phyloP scores from a whole-genome alignment of 1,140 invertebrate genomes.

The Drosophila kanapiae region DNA sequence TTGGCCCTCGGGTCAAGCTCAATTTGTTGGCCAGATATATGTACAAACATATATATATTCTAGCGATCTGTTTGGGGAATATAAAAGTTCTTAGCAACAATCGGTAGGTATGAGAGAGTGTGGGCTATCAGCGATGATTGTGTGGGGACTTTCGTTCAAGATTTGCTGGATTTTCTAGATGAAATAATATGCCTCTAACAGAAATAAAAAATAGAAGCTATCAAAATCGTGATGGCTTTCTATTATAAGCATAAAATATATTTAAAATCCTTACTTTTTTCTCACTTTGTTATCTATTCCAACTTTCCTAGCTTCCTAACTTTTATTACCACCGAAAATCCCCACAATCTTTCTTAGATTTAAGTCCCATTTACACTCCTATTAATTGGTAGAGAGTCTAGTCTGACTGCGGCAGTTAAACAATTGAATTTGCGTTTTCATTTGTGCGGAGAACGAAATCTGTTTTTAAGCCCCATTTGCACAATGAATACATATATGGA shows the following conservation, averaged over 20 bases:
- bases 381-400: constrained; percentile 22
- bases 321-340: not conserved
- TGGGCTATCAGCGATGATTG: constrained; percentile 28
- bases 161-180: not conserved
- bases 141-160: constrained; percentile 11
- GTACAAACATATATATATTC: not conserved
- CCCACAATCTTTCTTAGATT: constrained; percentile 16
- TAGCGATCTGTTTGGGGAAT: constrained; percentile 24
- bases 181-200: not conserved
- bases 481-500: constrained; percentile 30
- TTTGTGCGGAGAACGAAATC: constrained; percentile 26
- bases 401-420: constrained; percentile 2
- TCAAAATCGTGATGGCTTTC: not conserved
- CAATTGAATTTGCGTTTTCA: constrained; percentile 44
- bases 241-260: not conserved
- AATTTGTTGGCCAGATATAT: constrained; percentile 35
- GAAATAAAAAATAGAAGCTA: too few species aligned
- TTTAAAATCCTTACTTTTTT: too few species aligned
- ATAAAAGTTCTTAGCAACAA: constrained; percentile 11
- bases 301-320: too few species aligned
- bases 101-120: not conserved
- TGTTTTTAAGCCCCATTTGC: constrained; percentile 43
- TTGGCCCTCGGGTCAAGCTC: constrained; percentile 37
- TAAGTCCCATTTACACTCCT: constrained; percentile 28
- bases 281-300: too few species aligned